Evolutionary conservation across 2,888 invertebrate genomes (phyloP).

Genomic region (Acanthopleura granulata): DNA sequence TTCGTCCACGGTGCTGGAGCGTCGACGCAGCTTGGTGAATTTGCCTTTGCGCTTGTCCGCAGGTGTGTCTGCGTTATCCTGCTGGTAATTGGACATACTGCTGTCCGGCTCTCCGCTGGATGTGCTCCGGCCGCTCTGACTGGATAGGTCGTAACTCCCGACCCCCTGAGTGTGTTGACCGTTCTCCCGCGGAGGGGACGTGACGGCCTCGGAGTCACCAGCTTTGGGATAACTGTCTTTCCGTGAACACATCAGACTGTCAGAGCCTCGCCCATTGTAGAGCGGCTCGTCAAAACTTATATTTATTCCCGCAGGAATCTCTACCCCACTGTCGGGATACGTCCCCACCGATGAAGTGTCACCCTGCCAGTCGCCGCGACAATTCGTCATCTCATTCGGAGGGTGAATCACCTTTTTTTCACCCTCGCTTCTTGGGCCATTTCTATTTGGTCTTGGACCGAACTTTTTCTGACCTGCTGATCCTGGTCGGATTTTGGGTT

Average conservation of each 20-base stretch:
- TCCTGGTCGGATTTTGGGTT: not conserved
- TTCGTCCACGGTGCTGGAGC: conserved; percentile 62
- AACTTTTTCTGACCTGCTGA: not conserved
- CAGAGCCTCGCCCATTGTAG: conserved; percentile 29
- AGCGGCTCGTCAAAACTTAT: conserved; percentile 61
- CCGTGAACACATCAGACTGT: not conserved
- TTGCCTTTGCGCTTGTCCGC: not conserved
- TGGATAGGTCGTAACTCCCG: conserved; percentile 12
- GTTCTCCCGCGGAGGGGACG: not conserved
- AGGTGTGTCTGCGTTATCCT: not conserved
- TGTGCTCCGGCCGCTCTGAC: not conserved
- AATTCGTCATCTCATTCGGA: not conserved
- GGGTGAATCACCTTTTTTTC: not conserved
- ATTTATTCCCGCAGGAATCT: conserved; percentile 37
- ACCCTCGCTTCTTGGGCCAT: not conserved
- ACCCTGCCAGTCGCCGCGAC: not conserved
- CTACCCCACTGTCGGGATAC: conserved; percentile 10
- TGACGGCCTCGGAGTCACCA: not conserved
- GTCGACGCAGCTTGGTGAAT: conserved; percentile 37
- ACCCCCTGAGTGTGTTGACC: not conserved
- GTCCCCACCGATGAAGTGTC: not conserved
- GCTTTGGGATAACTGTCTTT: not conserved
- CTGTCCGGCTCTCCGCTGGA: not conserved
- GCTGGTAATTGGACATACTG: not conserved
- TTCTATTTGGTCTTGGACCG: not conserved